These are phyloP conservation scores for Epinotia nisella DNA, from an alignment of 2,888 invertebrate genomes.

Conservation along the genomic window DNA sequence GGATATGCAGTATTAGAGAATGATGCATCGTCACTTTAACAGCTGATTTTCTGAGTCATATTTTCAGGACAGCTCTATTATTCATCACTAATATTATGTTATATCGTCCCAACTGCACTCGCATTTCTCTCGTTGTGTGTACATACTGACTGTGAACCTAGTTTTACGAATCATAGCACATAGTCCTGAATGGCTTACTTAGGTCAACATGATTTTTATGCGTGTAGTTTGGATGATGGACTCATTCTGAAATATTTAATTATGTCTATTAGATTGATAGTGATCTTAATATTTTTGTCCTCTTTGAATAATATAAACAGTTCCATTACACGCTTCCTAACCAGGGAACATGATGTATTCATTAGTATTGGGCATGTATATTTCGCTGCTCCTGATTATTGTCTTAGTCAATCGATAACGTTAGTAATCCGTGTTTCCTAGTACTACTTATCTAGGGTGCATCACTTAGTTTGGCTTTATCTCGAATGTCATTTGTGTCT, in stretches of 20 bases:
- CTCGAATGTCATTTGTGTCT: constrained; percentile 72
- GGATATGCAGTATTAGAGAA: constrained; percentile 84
- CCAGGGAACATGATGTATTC: constrained; percentile 78
- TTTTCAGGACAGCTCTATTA: constrained; percentile 84
- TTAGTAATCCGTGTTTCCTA: constrained; percentile 65
- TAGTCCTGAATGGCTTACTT: constrained; percentile 45
- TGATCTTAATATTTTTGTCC: constrained; percentile 69
- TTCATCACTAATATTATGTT: constrained; percentile 80
- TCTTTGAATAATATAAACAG: constrained; percentile 72
- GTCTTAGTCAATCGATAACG: constrained; percentile 67
- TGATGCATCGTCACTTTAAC: constrained; percentile 84
- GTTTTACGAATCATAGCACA: constrained; percentile 42
- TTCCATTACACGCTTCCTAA: constrained; percentile 82
- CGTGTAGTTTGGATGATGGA: constrained; percentile 78
- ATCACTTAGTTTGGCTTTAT: constrained; percentile 80
- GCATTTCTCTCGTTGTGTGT: constrained; percentile 51
- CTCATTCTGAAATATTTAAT: constrained; percentile 72
- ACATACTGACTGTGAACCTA: constrained; percentile 43
- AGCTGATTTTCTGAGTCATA: constrained; percentile 83
- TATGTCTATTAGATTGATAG: constrained; percentile 71
- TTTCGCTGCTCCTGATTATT: constrained; percentile 77
- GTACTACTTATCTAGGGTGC: constrained; percentile 75
- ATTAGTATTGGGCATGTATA: constrained; percentile 84
- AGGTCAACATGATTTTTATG: constrained; percentile 47
- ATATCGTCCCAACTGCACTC: constrained; percentile 77